Evolutionary conservation across 1,140 invertebrate genomes (phyloP), one percentile per base, ranked within the genome.

Genomic region (Drosophila mayri): DNA sequence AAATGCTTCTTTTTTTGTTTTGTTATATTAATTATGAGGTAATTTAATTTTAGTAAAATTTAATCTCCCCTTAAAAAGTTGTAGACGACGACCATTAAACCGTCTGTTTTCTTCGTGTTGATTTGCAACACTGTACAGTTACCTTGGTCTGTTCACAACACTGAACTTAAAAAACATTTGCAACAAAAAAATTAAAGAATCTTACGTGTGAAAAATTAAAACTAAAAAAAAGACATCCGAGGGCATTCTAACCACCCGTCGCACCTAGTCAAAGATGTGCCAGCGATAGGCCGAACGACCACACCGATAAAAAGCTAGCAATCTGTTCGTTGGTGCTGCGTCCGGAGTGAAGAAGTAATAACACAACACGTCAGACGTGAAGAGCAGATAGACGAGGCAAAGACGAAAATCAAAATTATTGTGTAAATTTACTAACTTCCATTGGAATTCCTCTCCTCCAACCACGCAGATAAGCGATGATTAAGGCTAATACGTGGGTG

Each of bases 341-440:
- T 14, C 32, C 41, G 38, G 18, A 20, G 12, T 38, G 35, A 88
- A 78, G 80, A 84, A 79, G 81, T 90, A 85, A 90, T 79, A 90
- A 90, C 81, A 84, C 84, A 88, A 88, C 85, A 90, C 85, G 85
- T 90, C 85, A 90, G 81, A 76, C 46, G 57, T 79, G 64, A 66
- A 77, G 35, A 79, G 57, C 62, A 44, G 47, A 46, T 44, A 54
- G 61, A 76, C 62, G 44, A 70, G 52, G 65, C 41, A 70, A 46
- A 58, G 20, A 52, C 32, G 37, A 44, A 83, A 61, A 76, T 67
- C 68, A 22, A 41, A 73, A 64, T 67, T 80, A 44, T 46, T 60
- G 50, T 74, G 47, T 25, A 47, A 52, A 30, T 25, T 62, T 43
- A 46, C 40, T 28, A 40, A 43, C n/a, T 38, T 6, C 18, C 9